Percentiles rank a stretch among this genome's conserved stretches.
Conservation (phyloP, 2,113 vertebrate species). For the Sarotherodon lohbergeri region DNA sequence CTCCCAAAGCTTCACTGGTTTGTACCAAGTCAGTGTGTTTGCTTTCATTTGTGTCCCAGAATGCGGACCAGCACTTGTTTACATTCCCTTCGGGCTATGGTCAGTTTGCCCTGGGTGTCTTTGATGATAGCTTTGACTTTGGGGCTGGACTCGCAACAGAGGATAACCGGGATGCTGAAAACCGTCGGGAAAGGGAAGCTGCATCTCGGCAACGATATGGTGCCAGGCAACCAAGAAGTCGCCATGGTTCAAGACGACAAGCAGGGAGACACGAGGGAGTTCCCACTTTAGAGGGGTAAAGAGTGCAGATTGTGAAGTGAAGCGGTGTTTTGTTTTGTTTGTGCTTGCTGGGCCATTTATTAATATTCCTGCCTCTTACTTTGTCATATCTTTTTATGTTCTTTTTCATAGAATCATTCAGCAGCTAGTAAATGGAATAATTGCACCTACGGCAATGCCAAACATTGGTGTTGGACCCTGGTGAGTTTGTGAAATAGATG, state of each 20-base stretch:
- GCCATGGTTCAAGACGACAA: constrained; percentile 81
- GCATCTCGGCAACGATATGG: constrained; percentile 88
- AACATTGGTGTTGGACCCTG: constrained; percentile 92
- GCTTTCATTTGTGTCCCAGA: constrained; percentile 61
- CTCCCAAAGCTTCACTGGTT: background rate
- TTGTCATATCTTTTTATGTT: background rate
- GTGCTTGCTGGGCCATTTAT: background rate
- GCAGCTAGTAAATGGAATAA: constrained; percentile 93
- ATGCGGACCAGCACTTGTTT: constrained; percentile 81
- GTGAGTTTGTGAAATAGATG: constrained; percentile 71
- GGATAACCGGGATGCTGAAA: constrained; percentile 84
- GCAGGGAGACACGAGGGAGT: constrained; percentile 87
- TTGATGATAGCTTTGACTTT: constrained; percentile 87
- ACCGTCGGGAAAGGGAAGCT: constrained; percentile 82
- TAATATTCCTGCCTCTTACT: background rate
- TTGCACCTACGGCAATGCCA: constrained; percentile 90
- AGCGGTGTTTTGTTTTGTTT: background rate
- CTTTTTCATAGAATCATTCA: constrained; percentile 85
- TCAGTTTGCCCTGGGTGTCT: constrained; percentile 89
- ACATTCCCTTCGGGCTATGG: constrained; percentile 87
- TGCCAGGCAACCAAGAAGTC: constrained; percentile 83
- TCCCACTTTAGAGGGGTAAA: constrained; percentile 90
- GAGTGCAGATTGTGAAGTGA: background rate
- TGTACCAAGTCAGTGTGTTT: background rate
- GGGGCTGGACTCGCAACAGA: constrained; percentile 74